These are phyloP conservation scores for Gracilinanus agilis DNA, from an alignment of 2,113 vertebrate genomes.

Conservation along the genomic window DNA sequence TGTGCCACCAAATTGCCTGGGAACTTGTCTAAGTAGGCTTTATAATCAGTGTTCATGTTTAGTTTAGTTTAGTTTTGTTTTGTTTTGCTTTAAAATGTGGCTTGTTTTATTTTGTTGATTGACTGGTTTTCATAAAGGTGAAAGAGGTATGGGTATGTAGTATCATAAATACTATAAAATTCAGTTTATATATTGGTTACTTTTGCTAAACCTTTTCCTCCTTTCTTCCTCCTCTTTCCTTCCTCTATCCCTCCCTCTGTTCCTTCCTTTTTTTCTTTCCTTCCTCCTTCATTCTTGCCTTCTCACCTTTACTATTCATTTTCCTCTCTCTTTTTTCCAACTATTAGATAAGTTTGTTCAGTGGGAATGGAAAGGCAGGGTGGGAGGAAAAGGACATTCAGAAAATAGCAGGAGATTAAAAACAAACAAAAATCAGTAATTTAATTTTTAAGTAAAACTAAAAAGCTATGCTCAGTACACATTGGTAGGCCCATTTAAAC, in stretches of 20 bases:
- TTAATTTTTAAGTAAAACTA: conserved; percentile 35
- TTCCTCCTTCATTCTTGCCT: neutral
- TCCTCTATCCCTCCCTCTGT: neutral
- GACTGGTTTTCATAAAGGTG: too few species aligned
- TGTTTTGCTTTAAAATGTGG: too few species aligned
- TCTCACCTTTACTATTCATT: neutral
- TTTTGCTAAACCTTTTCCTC: neutral
- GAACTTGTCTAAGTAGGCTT: too few species aligned
- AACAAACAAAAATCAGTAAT: neutral
- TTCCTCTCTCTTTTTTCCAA: neutral
- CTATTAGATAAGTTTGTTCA: neutral
- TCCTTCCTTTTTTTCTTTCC: neutral
- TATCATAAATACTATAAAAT: neutral
- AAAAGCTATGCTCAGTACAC: neutral
- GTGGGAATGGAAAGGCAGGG: neutral
- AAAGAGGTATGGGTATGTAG: neutral
- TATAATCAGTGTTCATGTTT: too few species aligned
- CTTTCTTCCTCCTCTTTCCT: neutral
- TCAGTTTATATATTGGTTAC: neutral
- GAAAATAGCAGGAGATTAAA: neutral
- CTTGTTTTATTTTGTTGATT: neutral
- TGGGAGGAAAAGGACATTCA: neutral
- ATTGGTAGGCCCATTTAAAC: conserved; percentile 3
- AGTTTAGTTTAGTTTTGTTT: too few species aligned
- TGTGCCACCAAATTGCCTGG: neutral